These are phyloP conservation scores for Eupleurogrammus muticus DNA, from an alignment of 2,797 vertebrate species.

Conservation along the genomic window DNA sequence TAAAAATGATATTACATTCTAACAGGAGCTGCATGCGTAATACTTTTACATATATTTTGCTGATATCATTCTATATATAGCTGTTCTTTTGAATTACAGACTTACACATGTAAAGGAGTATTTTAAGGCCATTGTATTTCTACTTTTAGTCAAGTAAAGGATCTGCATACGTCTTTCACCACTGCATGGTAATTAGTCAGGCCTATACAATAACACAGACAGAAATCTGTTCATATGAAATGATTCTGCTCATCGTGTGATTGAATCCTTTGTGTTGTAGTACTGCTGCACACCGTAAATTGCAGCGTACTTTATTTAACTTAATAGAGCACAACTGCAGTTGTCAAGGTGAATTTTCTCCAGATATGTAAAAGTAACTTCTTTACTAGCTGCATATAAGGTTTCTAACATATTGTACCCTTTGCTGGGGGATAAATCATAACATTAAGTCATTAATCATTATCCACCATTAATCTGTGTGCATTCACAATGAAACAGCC, in stretches of 20 bases:
- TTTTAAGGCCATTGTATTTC: too few species aligned
- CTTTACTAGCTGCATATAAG: background rate
- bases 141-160: too few species aligned
- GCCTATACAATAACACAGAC: background rate
- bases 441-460: background rate
- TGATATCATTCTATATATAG: too few species aligned
- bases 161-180: too few species aligned
- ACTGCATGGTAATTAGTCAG: too few species aligned
- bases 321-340: background rate
- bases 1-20: too few species aligned
- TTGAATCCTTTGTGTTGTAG: background rate
- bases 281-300: background rate
- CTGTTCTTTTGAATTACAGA: too few species aligned
- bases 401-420: slow-evolving; percentile 5
- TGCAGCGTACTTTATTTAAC: background rate
- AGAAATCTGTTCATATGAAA: background rate
- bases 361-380: too few species aligned
- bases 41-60: too few species aligned
- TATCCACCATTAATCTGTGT: background rate
- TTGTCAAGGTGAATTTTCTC: background rate
- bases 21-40: too few species aligned
- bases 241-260: background rate
- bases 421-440: slow-evolving; percentile 2
- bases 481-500: background rate
- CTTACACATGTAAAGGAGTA: too few species aligned